Evolutionary conservation across 2,888 invertebrate genomes (phyloP).

Genomic region (Dicyrtoma fusca): DNA sequence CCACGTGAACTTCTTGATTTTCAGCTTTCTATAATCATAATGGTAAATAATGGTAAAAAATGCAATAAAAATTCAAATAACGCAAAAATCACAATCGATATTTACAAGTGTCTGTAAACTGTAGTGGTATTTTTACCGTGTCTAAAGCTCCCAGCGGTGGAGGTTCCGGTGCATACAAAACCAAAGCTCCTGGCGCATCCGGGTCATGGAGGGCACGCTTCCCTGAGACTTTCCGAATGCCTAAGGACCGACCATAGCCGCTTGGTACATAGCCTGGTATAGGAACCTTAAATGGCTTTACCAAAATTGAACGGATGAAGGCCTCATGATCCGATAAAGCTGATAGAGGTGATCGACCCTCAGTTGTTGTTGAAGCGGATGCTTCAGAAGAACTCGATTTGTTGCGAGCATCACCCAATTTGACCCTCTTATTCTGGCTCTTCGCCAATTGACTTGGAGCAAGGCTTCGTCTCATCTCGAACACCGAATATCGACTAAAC

Average conservation of each 20-base stretch:
- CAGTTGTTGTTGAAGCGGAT: not conserved
- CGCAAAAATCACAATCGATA: not conserved
- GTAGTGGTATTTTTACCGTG: conserved; percentile 13
- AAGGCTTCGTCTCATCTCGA: conserved; percentile 50
- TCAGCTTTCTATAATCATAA: conserved; percentile 62
- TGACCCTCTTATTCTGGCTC: conserved; percentile 36
- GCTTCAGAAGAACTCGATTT: not conserved
- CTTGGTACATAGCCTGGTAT: conserved; percentile 83
- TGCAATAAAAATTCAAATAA: not conserved
- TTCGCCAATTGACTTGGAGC: conserved; percentile 55
- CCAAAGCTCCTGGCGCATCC: conserved; percentile 84
- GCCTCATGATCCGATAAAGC: conserved; percentile 66
- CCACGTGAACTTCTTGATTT: conserved; percentile 83
- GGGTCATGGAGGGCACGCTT: conserved; percentile 86
- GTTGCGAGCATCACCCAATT: not conserved
- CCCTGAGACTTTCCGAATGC: conserved; percentile 69
- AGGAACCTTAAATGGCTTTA: conserved; percentile 88
- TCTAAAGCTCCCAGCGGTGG: conserved; percentile 88
- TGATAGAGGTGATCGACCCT: conserved; percentile 37
- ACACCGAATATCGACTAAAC: too few relatives aligned
- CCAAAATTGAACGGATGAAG: conserved; percentile 77
- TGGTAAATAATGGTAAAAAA: conserved; percentile 11
- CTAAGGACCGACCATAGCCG: conserved; percentile 75
- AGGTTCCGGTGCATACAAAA: conserved; percentile 82
- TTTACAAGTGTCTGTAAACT: not conserved